Conservation (phyloP, 2,113 vertebrate genomes). For the Phylloscopus trochiloides region DNA sequence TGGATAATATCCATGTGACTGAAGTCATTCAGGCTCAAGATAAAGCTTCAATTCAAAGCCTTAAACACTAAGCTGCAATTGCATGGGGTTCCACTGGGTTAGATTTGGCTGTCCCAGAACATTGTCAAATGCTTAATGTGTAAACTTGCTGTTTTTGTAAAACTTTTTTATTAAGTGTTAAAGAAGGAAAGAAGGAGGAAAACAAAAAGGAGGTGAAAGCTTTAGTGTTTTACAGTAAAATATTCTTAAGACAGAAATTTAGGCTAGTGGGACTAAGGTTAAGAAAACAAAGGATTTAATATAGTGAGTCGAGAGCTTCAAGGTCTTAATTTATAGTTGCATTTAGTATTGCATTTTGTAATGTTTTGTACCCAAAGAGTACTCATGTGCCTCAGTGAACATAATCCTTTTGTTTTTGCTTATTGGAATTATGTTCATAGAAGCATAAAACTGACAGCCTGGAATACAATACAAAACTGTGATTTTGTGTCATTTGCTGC, state of each 20-base stretch:
- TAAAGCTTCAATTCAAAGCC: background rate
- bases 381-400: background rate
- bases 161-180: background rate
- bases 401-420: slow-evolving; percentile 2
- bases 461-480: background rate
- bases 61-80: background rate
- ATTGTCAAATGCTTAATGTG: background rate
- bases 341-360: background rate
- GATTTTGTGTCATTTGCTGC: background rate
- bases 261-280: background rate
- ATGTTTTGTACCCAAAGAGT: background rate
- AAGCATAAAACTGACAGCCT: background rate
- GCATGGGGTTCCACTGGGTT: background rate
- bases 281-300: background rate
- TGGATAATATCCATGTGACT: background rate
- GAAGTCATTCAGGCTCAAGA: background rate
- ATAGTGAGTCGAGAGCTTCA: background rate
- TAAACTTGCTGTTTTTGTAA: background rate
- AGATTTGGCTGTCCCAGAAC: background rate
- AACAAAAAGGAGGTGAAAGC: accelerated
- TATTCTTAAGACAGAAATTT: background rate
- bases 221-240: background rate
- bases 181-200: background rate
- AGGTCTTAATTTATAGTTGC: background rate
- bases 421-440: background rate